phyloP scores from a whole-genome alignment of 2,113 vertebrate genomes.

The Mixornis gularis region DNA sequence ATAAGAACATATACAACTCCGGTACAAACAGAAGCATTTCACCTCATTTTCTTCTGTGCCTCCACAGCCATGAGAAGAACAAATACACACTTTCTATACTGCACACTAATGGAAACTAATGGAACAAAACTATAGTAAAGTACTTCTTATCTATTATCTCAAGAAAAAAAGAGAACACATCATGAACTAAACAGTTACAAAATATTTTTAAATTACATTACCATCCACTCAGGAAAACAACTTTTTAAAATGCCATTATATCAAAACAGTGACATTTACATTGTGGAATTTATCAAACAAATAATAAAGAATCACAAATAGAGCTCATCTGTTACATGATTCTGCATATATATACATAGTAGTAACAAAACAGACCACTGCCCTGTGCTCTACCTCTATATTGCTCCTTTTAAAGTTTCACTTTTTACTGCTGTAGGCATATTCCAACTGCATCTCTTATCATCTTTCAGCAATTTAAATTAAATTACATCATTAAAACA shows the following conservation, averaged over 20 bases:
- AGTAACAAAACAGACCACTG: not conserved
- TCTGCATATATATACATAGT: not conserved
- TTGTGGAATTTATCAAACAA: not conserved
- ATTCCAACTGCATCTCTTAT: not conserved
- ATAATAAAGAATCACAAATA: not conserved
- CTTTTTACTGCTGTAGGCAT: accelerated
- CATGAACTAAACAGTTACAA: not conserved
- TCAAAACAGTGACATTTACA: not conserved
- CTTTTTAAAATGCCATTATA: not conserved
- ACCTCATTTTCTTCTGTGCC: not conserved
- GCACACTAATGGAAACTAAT: not conserved
- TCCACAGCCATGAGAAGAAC: not conserved
- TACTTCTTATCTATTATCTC: not conserved
- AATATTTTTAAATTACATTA: not conserved
- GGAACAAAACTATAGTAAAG: not conserved
- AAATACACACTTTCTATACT: not conserved
- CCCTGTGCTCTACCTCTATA: accelerated
- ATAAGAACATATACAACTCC: not conserved
- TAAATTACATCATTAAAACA: not conserved
- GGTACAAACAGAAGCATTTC: not conserved
- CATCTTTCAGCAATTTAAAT: not conserved
- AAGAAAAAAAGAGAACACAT: not conserved
- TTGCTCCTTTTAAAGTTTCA: not conserved
- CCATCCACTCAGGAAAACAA: not conserved
- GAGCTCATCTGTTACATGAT: not conserved